Evolutionary conservation across 2,888 invertebrate genomes (phyloP).

Genomic region (Cynaeus angustus): DNA sequence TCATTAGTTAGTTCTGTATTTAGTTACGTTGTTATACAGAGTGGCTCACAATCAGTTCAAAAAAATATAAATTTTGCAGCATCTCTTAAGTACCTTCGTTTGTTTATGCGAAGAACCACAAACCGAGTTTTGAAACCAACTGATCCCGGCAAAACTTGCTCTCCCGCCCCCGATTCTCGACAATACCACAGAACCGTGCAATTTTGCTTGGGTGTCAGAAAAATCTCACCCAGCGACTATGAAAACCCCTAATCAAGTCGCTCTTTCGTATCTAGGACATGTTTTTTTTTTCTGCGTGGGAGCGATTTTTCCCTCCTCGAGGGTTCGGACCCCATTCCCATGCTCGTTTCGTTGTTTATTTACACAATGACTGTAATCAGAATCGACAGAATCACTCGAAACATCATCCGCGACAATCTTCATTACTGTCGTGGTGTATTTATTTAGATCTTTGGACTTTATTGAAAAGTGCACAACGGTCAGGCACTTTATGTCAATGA

Average conservation of each 20-base stretch:
- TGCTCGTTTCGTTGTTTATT: slow-evolving; percentile 32
- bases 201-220: not conserved
- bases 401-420: slow-evolving; percentile 22
- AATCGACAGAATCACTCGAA: slow-evolving; percentile 29
- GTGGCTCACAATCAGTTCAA: too few species aligned
- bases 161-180: too few species aligned
- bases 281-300: slow-evolving; percentile 26
- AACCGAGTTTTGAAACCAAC: too few species aligned
- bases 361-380: slow-evolving; percentile 35
- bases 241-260: not conserved
- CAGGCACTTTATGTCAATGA: slow-evolving; percentile 45
- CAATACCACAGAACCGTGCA: too few species aligned
- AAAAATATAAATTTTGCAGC: too few species aligned
- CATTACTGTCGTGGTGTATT: slow-evolving; percentile 17
- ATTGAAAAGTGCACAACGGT: slow-evolving; percentile 40
- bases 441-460: slow-evolving; percentile 37
- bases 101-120: too few species aligned
- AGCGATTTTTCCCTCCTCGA: slow-evolving; percentile 22
- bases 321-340: slow-evolving; percentile 39
- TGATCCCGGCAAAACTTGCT: too few species aligned
- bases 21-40: too few species aligned
- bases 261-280: slow-evolving; percentile 20
- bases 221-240: not conserved
- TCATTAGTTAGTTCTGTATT: too few species aligned
- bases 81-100: too few species aligned